These are phyloP conservation scores for Prionailurus viverrinus DNA, from an alignment of 2,113 vertebrate species.

Conservation along the genomic window DNA sequence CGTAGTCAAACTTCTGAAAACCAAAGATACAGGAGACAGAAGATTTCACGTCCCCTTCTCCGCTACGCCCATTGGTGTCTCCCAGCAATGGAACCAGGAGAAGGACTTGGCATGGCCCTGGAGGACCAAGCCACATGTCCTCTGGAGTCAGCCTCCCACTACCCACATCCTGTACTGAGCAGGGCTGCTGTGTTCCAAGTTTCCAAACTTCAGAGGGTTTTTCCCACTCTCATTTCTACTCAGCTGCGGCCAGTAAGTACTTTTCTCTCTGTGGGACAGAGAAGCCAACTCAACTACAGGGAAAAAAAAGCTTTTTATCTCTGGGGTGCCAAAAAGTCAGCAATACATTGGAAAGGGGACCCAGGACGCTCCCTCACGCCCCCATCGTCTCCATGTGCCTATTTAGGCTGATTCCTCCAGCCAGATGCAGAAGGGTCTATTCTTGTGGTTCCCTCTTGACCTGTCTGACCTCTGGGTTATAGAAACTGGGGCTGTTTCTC, in stretches of 20 bases:
- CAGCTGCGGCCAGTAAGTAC: not conserved
- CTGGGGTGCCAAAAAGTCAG: not conserved
- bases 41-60: not conserved
- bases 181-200: not conserved
- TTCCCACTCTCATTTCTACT: not conserved
- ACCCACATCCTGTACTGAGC: accelerated
- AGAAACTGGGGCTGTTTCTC: not conserved
- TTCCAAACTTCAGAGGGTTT: not conserved
- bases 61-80: not conserved
- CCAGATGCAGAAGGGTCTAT: not conserved
- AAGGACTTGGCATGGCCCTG: not conserved
- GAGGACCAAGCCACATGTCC: accelerated
- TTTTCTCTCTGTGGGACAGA: not conserved
- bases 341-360: not conserved
- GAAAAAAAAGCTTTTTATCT: not conserved
- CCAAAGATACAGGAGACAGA: not conserved
- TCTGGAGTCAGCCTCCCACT: not conserved
- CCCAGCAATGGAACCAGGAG: not conserved
- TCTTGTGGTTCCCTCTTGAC: not conserved
- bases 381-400: not conserved
- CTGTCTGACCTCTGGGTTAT: not conserved
- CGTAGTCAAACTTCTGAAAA: not conserved
- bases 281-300: not conserved
- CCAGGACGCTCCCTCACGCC: not conserved
- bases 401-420: not conserved